Conservation (phyloP, 2,888 invertebrate genomes). For the Philereme transversata region DNA sequence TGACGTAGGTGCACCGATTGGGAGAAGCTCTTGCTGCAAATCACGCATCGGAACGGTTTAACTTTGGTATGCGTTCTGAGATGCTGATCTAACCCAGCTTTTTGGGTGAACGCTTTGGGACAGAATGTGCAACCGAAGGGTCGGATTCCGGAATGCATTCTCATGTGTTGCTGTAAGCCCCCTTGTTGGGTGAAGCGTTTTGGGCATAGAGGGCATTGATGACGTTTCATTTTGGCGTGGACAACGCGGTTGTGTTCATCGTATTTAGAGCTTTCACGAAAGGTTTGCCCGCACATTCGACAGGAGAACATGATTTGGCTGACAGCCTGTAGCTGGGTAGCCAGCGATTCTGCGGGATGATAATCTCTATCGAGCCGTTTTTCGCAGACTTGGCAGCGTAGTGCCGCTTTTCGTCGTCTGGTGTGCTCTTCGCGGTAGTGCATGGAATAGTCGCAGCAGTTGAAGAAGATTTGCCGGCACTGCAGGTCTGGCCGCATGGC, state of each 20-base stretch:
- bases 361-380: constrained; percentile 68
- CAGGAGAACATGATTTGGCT: constrained; percentile 59
- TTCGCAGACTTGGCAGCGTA: constrained; percentile 79
- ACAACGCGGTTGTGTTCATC: constrained; percentile 70
- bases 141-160: constrained; percentile 74
- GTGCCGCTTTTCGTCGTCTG: constrained; percentile 72
- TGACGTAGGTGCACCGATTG: constrained; percentile 78
- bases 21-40: constrained; percentile 75
- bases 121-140: constrained; percentile 75
- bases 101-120: constrained; percentile 76
- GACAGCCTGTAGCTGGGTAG: constrained; percentile 46
- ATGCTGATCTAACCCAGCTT: constrained; percentile 77
- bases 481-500: constrained; percentile 64
- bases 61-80: constrained; percentile 77
- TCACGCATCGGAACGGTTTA: constrained; percentile 76
- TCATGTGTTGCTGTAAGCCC: constrained; percentile 76
- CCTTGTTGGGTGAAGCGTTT: constrained; percentile 78
- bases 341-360: constrained; percentile 42
- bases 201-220: constrained; percentile 70
- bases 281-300: constrained; percentile 62
- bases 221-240: constrained; percentile 73
- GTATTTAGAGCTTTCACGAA: constrained; percentile 59
- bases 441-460: constrained; percentile 77
- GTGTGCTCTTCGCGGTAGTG: constrained; percentile 79
- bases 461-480: constrained; percentile 74